Evolutionary conservation across 2,888 invertebrate genomes (phyloP).

Genomic region (Sinohyriopsis cumingii): DNA sequence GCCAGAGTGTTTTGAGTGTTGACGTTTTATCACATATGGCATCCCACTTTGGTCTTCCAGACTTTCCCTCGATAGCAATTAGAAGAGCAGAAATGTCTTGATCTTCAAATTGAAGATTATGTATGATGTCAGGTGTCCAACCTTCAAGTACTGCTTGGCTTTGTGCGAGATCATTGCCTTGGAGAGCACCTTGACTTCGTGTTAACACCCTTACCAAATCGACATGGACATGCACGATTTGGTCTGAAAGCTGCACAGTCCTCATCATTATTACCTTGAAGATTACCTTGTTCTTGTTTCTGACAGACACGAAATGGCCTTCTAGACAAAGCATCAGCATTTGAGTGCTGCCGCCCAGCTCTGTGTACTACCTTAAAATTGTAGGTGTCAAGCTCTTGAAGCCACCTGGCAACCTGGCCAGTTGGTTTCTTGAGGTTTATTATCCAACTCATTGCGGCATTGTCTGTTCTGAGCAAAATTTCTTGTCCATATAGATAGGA

Average conservation of each 20-base stretch:
- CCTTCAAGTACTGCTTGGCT: no score
- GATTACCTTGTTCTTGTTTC: constrained; percentile 5
- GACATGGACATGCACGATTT: no score
- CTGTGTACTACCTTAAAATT: constrained; percentile 10
- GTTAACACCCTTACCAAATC: no score
- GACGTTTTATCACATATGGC: no score
- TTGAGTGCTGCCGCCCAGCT: constrained; percentile 10
- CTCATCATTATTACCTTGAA: no score
- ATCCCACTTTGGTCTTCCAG: background rate
- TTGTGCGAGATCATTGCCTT: no score
- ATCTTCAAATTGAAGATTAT: background rate
- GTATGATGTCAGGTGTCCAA: no score
- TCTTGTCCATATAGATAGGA: constrained; percentile 24
- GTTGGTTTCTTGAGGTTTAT: constrained; percentile 21
- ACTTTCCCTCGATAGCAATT: background rate
- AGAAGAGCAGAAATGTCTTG: background rate
- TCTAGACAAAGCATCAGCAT: constrained; percentile 18
- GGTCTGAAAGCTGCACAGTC: no score
- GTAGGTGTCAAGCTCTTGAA: constrained; percentile 13
- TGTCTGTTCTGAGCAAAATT: constrained; percentile 25
- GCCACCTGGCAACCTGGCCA: constrained; percentile 15
- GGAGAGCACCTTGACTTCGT: no score
- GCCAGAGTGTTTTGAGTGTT: no score
- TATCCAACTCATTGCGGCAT: constrained; percentile 30
- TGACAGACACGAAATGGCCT: constrained; percentile 6